Evolutionary conservation across 1,140 invertebrate species (phyloP), one percentile per base, ranked within the genome.

Genomic region (Polypedilum vanderplanki): DNA sequence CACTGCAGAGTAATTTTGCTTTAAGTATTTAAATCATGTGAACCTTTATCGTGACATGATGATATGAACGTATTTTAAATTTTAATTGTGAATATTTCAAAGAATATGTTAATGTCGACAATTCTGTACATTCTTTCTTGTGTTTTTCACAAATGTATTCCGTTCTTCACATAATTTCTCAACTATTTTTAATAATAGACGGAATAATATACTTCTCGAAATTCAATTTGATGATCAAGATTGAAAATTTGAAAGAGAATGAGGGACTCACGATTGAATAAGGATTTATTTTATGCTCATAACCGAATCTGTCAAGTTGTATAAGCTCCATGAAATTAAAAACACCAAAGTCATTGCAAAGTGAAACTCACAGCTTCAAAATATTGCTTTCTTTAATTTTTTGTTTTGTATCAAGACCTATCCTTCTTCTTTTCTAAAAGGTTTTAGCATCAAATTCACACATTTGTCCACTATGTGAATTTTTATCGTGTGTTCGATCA

Each of bases 161-260:
- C 77, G 1, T 79, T 78, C 74, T 12, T 77, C 79, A 7, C 83
- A 78, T 33, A 87, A 77, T 12, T 80, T 78, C 41, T 83, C 78
- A 0, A 89, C 82, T 74, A 86, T 86, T 74, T 84, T 78, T 17
- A 86, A 77, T 76, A n/a, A 90, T 84, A 7, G 85, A 84, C 1
- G 88, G 88, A 20, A n/a, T n/a, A 89, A 84, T 46, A 90, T 85
- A 0, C 85, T 85, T 73, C 88, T 83, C 2, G 86, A 87, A 1
- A 89, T 77, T 90, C 88, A 74, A 88, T 86, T 79, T 87, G 88
- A 81, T 96, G 94, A 84, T 96, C 93, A 24, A 96, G 85, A 85
- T 96, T 95, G 93, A 93, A 96, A 0, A 93, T 92, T 77, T 93
- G 92, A 82, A 96, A 96, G 75, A 95, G 83, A 76, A 94, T 89